Evolutionary conservation across 35 echinoderm and acorn worm species (phyloP).

Genomic region (Ophiothrix spiculata): DNA sequence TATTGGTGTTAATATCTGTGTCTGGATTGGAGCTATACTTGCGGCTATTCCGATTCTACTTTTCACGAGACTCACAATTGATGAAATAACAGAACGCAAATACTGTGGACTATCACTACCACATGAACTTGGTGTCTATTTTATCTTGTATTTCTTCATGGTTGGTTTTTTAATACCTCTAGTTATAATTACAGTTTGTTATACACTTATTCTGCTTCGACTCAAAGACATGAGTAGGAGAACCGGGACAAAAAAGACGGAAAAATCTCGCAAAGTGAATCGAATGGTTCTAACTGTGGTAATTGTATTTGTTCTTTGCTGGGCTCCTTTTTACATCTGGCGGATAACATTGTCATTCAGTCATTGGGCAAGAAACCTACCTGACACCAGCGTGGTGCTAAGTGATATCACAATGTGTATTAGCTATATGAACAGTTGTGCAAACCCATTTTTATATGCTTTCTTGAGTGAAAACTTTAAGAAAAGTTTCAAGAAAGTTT

Average conservation of each 20-base stretch:
- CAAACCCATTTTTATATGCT: conserved; percentile 77
- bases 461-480: conserved; percentile 86
- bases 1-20: conserved; percentile 31
- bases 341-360: conserved; percentile 24
- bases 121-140: neutral
- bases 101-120: neutral
- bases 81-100: neutral
- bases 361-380: neutral
- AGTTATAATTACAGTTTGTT: conserved; percentile 47
- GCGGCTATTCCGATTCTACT: conserved; percentile 25
- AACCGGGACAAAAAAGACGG: conserved; percentile 51
- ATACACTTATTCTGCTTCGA: conserved; percentile 37
- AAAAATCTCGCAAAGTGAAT: conserved; percentile 80
- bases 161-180: conserved; percentile 73
- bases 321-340: conserved; percentile 74
- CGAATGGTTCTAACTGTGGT: conserved; percentile 67
- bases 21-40: conserved; percentile 48
- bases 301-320: conserved; percentile 70
- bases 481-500: conserved; percentile 76
- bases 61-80: neutral
- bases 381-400: neutral
- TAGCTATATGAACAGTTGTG: conserved; percentile 71
- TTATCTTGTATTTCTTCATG: conserved; percentile 42
- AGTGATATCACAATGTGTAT: conserved; percentile 36
- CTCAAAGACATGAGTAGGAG: conserved; percentile 47